Base-by-base conservation (phyloP, 2,888 invertebrate species). In the Caenorhabditis sulstoni region DNA sequence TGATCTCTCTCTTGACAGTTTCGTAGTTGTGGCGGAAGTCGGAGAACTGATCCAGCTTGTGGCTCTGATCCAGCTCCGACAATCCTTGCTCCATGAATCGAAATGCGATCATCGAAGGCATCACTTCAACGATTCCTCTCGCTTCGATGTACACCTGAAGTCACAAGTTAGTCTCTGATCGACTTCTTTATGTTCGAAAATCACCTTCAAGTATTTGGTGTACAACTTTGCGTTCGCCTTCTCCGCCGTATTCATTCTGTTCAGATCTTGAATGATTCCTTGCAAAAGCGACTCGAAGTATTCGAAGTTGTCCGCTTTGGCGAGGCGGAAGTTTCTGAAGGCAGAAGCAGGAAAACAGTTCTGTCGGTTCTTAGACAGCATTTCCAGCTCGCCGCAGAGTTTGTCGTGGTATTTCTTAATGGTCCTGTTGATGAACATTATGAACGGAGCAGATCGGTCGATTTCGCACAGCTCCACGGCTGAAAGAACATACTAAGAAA, bases 51-150 rank as follows among this genome's bases (percentile, higher is more conserved):
- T n/a, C 12, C 14, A 62, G 16, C 7, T 18, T 39, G 23, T 52
- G 37, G 9, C 14, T 37, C 8, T 9, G 9, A 3, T 64, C 44
- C n/a, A 79, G 35, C 9, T 37, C n/a, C 1, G 18, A 18, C 4
- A 75, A 37, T 9, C 20, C 29, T 0, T 35, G 23, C 7, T 20
- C 18, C 65, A 80, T 39, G 52, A 16, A 76, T 4, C 70, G 52
- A 29, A 66, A 65, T 0, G 71, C 80, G 0, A 64, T 52, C 9
- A 18, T n/a, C 5, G 80, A 41, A 5, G 80, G 80, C 75, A 80
- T 75, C 0, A 80, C 39, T 29, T 80, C 80, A 5, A 80, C 50
- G 22, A 80, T 80, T 41, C 53, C 66, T 9, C 75, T 47, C 0
- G 80, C 71, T 61, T 79, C 74, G 1, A 70, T 29, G 22, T 70